Conservation (phyloP, 1,140 invertebrate species). For the Heterodera schachtii region DNA sequence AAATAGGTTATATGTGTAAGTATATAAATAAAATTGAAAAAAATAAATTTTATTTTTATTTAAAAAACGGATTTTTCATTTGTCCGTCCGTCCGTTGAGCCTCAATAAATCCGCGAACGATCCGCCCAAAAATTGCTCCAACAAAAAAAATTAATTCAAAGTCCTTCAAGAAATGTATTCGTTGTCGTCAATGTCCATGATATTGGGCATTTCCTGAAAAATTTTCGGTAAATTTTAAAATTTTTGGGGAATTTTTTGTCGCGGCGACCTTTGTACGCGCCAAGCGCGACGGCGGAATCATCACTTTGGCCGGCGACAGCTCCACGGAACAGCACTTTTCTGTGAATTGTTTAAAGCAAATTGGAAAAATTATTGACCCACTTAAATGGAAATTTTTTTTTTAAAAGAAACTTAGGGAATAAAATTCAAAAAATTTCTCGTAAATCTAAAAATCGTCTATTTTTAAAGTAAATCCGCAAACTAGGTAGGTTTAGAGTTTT, state of each 20-base stretch:
- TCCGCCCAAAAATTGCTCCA: not conserved
- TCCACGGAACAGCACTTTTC: slow-evolving; percentile 37
- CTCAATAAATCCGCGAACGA: not conserved
- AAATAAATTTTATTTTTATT: not conserved
- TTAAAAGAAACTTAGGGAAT: not conserved
- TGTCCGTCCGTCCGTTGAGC: not conserved
- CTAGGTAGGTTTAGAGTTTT: too few relatives aligned
- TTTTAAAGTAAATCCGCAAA: too few relatives aligned
- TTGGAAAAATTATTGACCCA: too few relatives aligned
- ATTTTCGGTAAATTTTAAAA: slow-evolving; percentile 1
- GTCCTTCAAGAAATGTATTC: not conserved
- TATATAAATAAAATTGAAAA: not conserved
- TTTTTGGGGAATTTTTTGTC: not conserved
- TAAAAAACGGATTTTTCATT: not conserved
- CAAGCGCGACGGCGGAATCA: slow-evolving; percentile 22
- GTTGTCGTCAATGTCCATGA: not conserved
- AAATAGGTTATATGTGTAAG: too few relatives aligned
- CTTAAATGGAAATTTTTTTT: too few relatives aligned
- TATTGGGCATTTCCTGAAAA: slow-evolving; percentile 19
- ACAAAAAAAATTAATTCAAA: not conserved
- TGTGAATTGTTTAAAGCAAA: not conserved
- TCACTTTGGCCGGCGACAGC: slow-evolving; percentile 22
- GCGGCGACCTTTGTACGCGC: slow-evolving; percentile 25
- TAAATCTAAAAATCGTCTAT: too few relatives aligned
- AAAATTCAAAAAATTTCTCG: not conserved